Evolutionary conservation across 2,797 vertebrate species (phyloP).

Genomic region (Lithobates pipiens): DNA sequence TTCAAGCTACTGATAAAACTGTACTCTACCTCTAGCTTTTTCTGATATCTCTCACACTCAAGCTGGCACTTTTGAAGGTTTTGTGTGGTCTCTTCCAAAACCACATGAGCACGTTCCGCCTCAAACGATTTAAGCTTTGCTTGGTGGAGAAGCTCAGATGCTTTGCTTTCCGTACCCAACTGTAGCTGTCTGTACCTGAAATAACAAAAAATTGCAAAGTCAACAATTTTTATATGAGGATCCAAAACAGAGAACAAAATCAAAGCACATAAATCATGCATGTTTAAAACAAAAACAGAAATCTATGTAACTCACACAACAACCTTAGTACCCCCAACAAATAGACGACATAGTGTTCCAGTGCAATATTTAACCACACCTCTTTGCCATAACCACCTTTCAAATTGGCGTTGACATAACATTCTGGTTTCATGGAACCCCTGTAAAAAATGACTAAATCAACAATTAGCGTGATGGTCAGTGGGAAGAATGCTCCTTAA

Average conservation of each 20-base stretch:
- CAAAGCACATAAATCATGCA: background rate
- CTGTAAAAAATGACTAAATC: too few relatives aligned
- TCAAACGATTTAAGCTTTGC: slow-evolving; percentile 93
- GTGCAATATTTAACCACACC: too few relatives aligned
- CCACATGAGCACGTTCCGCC: slow-evolving; percentile 88
- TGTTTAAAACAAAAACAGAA: background rate
- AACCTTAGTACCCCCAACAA: too few relatives aligned
- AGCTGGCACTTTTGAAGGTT: slow-evolving; percentile 91
- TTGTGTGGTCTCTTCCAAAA: slow-evolving; percentile 91
- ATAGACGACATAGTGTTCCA: too few relatives aligned
- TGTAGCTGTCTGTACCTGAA: slow-evolving; percentile 91
- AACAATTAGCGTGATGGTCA: too few relatives aligned
- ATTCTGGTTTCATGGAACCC: too few relatives aligned
- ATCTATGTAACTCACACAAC: too few relatives aligned
- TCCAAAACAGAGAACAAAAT: background rate
- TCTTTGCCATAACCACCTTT: too few relatives aligned
- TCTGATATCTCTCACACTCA: slow-evolving; percentile 97
- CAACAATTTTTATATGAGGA: background rate
- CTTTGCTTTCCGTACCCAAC: slow-evolving; percentile 86
- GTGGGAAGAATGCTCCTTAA: too few relatives aligned
- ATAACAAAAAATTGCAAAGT: background rate
- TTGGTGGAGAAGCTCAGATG: slow-evolving; percentile 90
- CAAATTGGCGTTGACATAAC: too few relatives aligned
- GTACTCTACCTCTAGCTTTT: slow-evolving; percentile 90
- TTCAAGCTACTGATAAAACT: background rate